Conservation (phyloP, 2,797 vertebrate species). For the Gadopsis bispinosus region DNA sequence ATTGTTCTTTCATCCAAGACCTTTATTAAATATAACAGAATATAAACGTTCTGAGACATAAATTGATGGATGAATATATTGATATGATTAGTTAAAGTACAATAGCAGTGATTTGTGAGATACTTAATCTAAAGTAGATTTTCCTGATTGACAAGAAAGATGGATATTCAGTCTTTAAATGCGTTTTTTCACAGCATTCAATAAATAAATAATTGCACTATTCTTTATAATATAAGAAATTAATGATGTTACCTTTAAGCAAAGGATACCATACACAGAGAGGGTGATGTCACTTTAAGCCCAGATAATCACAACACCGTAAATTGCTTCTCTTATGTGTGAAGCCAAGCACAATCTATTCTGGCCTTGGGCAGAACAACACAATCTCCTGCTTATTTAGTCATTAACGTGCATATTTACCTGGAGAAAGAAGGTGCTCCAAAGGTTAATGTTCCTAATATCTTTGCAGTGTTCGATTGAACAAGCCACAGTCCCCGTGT, state of each 20-base stretch:
- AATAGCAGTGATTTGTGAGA: neutral
- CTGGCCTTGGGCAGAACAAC: slow-evolving; percentile 71
- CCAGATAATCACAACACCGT: slow-evolving; percentile 56
- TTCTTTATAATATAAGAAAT: neutral
- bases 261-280: slow-evolving; percentile 13
- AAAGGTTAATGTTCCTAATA: slow-evolving; percentile 79
- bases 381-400: slow-evolving; percentile 78
- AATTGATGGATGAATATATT: neutral
- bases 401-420: slow-evolving; percentile 78
- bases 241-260: slow-evolving; percentile 33
- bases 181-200: neutral
- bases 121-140: neutral
- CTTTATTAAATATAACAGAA: neutral
- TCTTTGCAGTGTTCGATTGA: slow-evolving; percentile 64
- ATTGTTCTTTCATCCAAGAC: neutral
- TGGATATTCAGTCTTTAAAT: neutral
- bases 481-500: slow-evolving; percentile 41
- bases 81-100: neutral
- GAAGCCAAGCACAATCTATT: slow-evolving; percentile 67
- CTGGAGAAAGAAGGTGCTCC: slow-evolving; percentile 52
- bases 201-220: neutral
- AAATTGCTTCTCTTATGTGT: slow-evolving; percentile 62
- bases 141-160: neutral
- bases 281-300: slow-evolving; percentile 44
- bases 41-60: neutral